Evolutionary conservation across 2,113 vertebrate species (phyloP), one percentile per base, ranked within the genome.

Genomic region (Bucco capensis): DNA sequence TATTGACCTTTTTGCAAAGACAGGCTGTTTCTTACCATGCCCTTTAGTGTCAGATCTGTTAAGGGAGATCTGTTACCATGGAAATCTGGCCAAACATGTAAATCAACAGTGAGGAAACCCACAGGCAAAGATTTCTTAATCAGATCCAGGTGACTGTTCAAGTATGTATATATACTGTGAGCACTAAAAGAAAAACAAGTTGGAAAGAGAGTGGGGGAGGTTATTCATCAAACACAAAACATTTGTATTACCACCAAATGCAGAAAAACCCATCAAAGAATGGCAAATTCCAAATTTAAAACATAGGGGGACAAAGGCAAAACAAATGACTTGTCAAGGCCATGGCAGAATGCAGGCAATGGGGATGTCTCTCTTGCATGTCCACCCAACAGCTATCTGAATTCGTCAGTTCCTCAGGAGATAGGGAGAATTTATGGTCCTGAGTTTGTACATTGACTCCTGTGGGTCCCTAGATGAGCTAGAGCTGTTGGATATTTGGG

Each of bases 81-180:
- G 97, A 99, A 99, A 98, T 99, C 99, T 23, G 99, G 99, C 98
- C 99, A 99, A 97, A 99, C 97, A 94, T 99, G 99, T 94, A 99
- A 98, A 97, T 98, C 95, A 96, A 98, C 97, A 94, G 97, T 98
- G 95, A 99, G 98, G 96, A 98, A 98, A 97, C 98, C 99, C 72
- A 98, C 97, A 88, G 98, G 96, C 89, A 90, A 87, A 46, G 97
- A 96, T 94, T 95, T 76, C 85, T 97, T 96, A 98, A 99, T 98
- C 88, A 93, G 61, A 92, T 98, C 96, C 98, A 99, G 98, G 97
- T 98, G 98, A 97, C 89, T 96, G 97, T 99, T 99, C 96, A 99
- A 98, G 97, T 98, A 98, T 62, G 97, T 97, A 98, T 99, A 99
- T 96, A 99, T 75, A 94, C 97, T 98, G 89, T 97, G 96, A 62